Conservation (phyloP, 2,113 vertebrate species). For the Vulpes lagopus region DNA sequence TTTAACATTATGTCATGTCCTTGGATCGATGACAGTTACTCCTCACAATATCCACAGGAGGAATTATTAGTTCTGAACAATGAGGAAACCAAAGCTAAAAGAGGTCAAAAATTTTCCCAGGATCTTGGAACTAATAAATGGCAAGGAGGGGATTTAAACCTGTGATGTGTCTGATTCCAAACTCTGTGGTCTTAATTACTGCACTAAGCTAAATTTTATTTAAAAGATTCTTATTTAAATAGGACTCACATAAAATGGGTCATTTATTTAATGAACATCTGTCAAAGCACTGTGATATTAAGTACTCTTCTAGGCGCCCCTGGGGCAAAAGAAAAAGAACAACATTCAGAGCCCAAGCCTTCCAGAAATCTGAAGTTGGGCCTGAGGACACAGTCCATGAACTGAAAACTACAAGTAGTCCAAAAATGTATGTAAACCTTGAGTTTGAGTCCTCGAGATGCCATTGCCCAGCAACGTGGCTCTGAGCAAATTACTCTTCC, state of each 20-base stretch:
- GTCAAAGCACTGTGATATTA: conserved; percentile 13
- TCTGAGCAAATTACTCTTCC: not conserved
- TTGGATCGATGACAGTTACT: not conserved
- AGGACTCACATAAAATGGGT: conserved; percentile 40
- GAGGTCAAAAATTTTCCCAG: not conserved
- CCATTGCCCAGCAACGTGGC: not conserved
- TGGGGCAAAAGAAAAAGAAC: not conserved
- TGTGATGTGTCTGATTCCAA: not conserved
- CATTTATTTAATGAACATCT: conserved; percentile 41
- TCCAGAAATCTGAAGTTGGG: not conserved
- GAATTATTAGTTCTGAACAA: not conserved
- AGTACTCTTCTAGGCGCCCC: not conserved
- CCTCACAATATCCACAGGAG: not conserved
- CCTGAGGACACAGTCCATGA: not conserved
- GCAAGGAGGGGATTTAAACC: not conserved
- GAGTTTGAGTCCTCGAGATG: not conserved
- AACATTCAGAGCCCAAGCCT: not conserved
- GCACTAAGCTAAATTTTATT: conserved; percentile 19
- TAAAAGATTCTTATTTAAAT: conserved; percentile 54
- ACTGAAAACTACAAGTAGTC: not conserved
- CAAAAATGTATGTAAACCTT: not conserved
- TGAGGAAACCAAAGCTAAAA: conserved; percentile 23
- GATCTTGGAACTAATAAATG: conserved; percentile 14
- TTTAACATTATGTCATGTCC: not conserved
- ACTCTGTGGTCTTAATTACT: conserved; percentile 30